Conservation (phyloP, 2,797 vertebrate species). For the Stomatorhinus walkeri region DNA sequence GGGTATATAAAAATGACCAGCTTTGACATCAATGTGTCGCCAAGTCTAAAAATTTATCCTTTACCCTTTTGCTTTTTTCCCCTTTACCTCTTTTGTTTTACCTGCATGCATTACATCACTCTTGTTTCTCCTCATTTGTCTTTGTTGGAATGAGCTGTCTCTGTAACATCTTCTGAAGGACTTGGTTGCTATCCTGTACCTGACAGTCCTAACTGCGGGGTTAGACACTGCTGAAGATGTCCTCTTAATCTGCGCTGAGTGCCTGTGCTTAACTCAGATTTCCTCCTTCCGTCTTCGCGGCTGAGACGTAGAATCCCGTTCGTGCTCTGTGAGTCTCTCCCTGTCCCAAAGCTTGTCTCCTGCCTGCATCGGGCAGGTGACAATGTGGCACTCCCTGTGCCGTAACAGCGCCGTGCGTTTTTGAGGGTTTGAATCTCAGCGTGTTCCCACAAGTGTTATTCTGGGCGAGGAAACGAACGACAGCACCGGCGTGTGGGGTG, state of each 20-base stretch:
- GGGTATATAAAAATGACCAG: not conserved
- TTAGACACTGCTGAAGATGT: not conserved
- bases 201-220: not conserved
- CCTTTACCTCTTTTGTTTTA: not conserved
- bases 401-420: too few species aligned
- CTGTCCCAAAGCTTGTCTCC: not conserved
- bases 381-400: not conserved
- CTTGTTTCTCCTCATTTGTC: slow-evolving; percentile 4
- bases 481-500: not conserved
- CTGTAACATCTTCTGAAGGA: not conserved
- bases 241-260: not conserved
- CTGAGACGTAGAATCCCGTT: not conserved
- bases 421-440: not conserved
- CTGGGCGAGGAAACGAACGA: not conserved
- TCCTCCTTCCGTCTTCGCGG: not conserved
- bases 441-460: not conserved
- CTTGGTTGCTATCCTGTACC: not conserved
- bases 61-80: not conserved
- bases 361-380: not conserved
- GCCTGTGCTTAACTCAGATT: not conserved
- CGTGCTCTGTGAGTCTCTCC: not conserved
- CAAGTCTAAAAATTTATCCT: not conserved
- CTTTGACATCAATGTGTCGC: not conserved
- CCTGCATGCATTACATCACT: not conserved
- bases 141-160: not conserved